phyloP scores from a whole-genome alignment of 2,113 vertebrate genomes.

The Catharus fuscescens region DNA sequence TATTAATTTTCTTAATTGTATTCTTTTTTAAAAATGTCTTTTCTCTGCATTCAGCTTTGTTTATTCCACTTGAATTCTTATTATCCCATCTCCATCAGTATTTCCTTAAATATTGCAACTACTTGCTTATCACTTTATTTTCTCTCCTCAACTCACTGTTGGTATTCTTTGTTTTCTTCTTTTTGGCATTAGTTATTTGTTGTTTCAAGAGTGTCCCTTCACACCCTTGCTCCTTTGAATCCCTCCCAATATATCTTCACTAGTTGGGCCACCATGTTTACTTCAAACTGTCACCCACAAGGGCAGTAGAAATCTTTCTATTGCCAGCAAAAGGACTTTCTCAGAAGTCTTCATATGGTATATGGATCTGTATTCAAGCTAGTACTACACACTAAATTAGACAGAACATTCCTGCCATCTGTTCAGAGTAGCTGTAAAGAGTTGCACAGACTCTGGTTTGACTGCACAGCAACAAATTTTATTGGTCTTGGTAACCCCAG shows the following conservation, averaged over 20 bases:
- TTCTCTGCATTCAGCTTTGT: neutral
- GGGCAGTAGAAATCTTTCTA: neutral
- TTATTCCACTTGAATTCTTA: neutral
- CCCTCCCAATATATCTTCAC: neutral
- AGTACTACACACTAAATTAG: slow-evolving; percentile 50
- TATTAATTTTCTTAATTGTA: neutral
- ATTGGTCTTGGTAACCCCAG: slow-evolving; percentile 5
- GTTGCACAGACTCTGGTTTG: neutral
- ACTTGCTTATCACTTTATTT: neutral
- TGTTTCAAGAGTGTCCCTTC: neutral
- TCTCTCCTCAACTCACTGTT: neutral
- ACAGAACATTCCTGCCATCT: slow-evolving; percentile 48
- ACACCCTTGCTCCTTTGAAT: neutral
- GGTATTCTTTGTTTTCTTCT: neutral
- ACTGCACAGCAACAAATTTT: slow-evolving; percentile 32
- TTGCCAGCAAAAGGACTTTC: neutral
- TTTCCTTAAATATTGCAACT: neutral
- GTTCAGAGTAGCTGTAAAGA: slow-evolving; percentile 46
- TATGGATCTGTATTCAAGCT: slow-evolving; percentile 39
- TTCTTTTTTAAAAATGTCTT: neutral
- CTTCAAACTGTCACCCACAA: neutral
- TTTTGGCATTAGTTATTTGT: neutral
- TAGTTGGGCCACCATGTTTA: neutral
- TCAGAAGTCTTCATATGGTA: neutral
- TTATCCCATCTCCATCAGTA: neutral